These are phyloP conservation scores for Picus viridis DNA, from an alignment of 2,797 vertebrate genomes.

Conservation along the genomic window DNA sequence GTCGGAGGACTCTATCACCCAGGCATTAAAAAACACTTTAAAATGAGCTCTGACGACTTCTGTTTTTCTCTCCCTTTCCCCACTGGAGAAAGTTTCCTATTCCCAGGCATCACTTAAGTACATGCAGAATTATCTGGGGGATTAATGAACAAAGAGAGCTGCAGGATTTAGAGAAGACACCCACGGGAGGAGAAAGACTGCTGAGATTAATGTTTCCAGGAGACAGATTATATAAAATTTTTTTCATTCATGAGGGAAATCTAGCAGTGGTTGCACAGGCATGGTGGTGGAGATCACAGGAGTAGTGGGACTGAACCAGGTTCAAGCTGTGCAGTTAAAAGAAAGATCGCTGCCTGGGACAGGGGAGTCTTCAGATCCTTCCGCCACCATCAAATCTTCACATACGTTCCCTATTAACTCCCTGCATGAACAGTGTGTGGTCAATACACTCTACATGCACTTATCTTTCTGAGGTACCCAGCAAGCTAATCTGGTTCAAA, in stretches of 20 bases:
- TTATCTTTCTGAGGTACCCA: neutral
- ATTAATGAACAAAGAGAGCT: neutral
- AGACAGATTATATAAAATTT: neutral
- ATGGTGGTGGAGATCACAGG: neutral
- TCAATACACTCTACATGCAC: neutral
- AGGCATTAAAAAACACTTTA: neutral
- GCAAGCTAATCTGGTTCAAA: neutral
- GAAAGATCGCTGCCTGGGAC: neutral
- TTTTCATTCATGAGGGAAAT: neutral
- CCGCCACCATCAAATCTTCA: neutral
- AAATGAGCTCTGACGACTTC: neutral
- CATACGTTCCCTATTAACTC: neutral
- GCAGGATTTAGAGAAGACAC: neutral
- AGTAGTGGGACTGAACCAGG: neutral
- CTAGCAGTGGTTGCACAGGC: neutral
- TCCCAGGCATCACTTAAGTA: conserved; percentile 24
- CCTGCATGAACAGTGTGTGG: neutral
- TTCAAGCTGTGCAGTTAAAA: conserved; percentile 8
- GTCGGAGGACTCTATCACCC: neutral
- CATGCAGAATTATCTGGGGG: conserved; percentile 7
- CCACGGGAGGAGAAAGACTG: neutral
- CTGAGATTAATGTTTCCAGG: neutral
- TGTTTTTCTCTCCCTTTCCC: neutral
- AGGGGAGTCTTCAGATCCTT: neutral
- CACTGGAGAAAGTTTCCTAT: neutral